Conservation (phyloP, 2,113 vertebrate species). For the Barbus barbus region DNA sequence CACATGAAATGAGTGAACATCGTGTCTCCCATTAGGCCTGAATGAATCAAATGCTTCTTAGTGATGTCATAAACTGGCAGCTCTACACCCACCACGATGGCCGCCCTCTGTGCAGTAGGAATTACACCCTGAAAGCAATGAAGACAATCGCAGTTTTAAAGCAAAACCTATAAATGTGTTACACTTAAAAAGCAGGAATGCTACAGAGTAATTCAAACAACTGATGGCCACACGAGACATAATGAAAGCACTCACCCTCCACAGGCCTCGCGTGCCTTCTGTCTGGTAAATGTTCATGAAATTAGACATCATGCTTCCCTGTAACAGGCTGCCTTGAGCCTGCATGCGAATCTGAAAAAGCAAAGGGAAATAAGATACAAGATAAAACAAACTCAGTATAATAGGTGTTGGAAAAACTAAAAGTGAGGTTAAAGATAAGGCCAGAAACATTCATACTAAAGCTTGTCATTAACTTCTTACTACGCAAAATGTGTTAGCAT, state of each 20-base stretch:
- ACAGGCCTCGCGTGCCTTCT: constrained; percentile 91
- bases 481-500: not conserved
- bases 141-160: not conserved
- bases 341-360: constrained; percentile 92
- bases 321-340: constrained; percentile 91
- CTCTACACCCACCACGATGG: constrained; percentile 81
- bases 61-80: constrained; percentile 83
- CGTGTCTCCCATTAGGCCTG: constrained; percentile 79
- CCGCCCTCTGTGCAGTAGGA: constrained; percentile 80
- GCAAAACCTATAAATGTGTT: not conserved
- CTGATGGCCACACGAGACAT: not conserved
- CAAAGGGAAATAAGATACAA: not conserved
- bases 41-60: constrained; percentile 80
- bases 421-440: too few relatives aligned
- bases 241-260: constrained; percentile 86
- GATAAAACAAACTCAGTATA: not conserved
- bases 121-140: constrained; percentile 75
- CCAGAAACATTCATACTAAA: too few relatives aligned
- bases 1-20: constrained; percentile 79
- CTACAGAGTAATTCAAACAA: not conserved
- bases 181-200: not conserved
- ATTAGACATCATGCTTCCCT: constrained; percentile 96
- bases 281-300: constrained; percentile 98
- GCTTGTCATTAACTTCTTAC: not conserved
- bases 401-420: not conserved